These are phyloP conservation scores for Hypothenemus hampei DNA, from an alignment of 1,140 invertebrate genomes.

Conservation along the genomic window DNA sequence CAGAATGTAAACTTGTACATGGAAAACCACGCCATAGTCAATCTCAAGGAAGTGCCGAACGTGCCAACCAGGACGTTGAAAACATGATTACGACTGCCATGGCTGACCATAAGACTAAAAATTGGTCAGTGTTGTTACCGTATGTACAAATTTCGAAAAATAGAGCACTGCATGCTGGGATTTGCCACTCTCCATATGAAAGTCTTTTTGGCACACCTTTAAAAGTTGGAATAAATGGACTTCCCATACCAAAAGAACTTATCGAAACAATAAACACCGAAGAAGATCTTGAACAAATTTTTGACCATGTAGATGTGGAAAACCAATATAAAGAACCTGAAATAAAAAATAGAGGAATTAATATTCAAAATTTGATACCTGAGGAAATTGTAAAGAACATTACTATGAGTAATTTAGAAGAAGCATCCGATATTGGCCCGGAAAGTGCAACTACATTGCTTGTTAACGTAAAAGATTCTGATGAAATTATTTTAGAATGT, in stretches of 20 bases:
- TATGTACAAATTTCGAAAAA: conserved; percentile 43
- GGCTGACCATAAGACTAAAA: conserved; percentile 32
- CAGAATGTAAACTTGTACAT: conserved; percentile 42
- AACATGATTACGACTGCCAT: conserved; percentile 42
- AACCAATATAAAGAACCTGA: not conserved
- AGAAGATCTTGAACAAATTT: not conserved
- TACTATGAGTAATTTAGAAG: too few species aligned
- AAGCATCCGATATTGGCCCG: too few species aligned
- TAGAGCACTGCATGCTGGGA: not conserved
- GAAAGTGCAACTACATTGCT: too few species aligned
- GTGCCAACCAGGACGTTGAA: conserved; percentile 42
- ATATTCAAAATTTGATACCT: too few species aligned
- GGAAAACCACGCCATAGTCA: too few species aligned
- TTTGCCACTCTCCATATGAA: not conserved
- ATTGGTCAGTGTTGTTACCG: conserved; percentile 38
- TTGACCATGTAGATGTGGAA: not conserved
- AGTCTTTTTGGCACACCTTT: not conserved
- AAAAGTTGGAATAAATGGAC: not conserved
- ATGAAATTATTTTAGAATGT: too few species aligned
- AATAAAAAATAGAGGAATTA: too few species aligned
- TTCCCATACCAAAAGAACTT: not conserved
- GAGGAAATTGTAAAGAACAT: too few species aligned
- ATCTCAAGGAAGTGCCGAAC: conserved; percentile 34
- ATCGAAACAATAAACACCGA: not conserved
- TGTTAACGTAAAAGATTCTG: too few species aligned